A percentile compares a stretch with the other conserved stretches of the same genome.
Conservation (phyloP, 2,113 vertebrate genomes). For the Prionailurus bengalensis region DNA sequence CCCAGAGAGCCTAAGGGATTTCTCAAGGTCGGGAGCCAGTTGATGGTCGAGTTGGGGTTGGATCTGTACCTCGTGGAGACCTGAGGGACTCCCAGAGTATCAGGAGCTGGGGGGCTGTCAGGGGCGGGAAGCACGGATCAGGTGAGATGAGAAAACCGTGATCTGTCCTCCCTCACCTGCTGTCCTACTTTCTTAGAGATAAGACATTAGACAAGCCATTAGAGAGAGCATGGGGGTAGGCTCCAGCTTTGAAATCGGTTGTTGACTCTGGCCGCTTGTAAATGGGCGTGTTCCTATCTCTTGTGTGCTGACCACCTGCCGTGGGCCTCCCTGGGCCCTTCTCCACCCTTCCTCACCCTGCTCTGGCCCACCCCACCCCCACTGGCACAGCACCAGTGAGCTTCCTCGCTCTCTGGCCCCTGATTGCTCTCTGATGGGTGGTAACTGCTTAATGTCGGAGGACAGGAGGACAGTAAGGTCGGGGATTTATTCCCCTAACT, state of each 20-base stretch:
- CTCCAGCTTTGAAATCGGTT: not conserved
- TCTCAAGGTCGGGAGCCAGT: not conserved
- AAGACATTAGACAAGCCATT: not conserved
- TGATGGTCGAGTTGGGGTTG: not conserved
- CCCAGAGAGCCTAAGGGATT: slow-evolving; percentile 22
- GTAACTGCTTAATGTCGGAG: not conserved
- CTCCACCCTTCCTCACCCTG: not conserved
- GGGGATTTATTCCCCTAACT: not conserved
- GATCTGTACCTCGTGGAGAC: not conserved
- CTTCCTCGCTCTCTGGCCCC: not conserved
- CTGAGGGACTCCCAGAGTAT: not conserved
- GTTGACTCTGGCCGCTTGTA: not conserved
- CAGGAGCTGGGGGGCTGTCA: not conserved
- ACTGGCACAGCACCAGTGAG: no score
- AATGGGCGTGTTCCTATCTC: not conserved
- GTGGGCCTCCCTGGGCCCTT: not conserved
- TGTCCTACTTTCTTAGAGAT: not conserved
- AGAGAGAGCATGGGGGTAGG: not conserved
- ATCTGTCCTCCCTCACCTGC: accelerated
- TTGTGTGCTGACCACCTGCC: not conserved
- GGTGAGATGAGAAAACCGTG: not conserved
- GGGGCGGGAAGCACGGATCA: not conserved
- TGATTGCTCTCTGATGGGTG: not conserved
- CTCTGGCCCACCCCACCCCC: not conserved
- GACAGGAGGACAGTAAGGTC: not conserved